Evolutionary conservation across 2,797 vertebrate genomes (phyloP), one percentile per base, ranked within the genome.

Genomic region (Erethizon dorsatum): DNA sequence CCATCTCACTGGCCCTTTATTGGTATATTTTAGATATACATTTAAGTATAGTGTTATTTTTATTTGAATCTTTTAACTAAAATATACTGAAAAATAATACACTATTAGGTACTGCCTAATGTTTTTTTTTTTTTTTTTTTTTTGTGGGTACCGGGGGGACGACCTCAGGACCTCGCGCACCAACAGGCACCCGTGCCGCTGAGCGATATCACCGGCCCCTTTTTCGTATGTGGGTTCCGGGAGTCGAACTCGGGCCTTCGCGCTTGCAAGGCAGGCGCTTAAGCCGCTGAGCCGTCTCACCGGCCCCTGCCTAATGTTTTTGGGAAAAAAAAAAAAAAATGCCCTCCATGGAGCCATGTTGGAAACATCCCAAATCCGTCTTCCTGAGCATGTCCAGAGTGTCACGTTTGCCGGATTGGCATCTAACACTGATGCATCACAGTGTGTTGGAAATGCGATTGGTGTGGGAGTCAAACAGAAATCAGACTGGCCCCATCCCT

Each of bases 401-500:
- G 15, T 73, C 41, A 56, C 78, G 12, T 87, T 88, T 95, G 83
- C 79, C 83, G 93, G 54, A 8, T 47, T 90, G 86, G 59, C 73
- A n/a, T 92, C 79, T 92, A 87, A 88, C 2, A 0, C 33, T 83
- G 92, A 96, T 93, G 94, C 92, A 91, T n/a, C 57, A 91, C 95
- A 96, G 95, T 83, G 59, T 96, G 37, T 82, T 96, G 47, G 71
- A 83, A 96, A 96, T 95, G 52, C 90, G 86, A 95, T 97, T 95
- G 95, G 77, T 78, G 63, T 94, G 79, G 59, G 93, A 96, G 71
- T 96, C 95, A 97, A 96, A 96, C 24, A 95, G 59, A 97, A 93
- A 98, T 95, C 90, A 97, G 69, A 95, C 94, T 95, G 95, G 65
- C 33, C 78, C 83, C 41, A 88, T 97, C 63, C 84, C 80, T 83